phyloP scores from a whole-genome alignment of 2,797 vertebrate genomes.

The Semaprochilodus insignis region DNA sequence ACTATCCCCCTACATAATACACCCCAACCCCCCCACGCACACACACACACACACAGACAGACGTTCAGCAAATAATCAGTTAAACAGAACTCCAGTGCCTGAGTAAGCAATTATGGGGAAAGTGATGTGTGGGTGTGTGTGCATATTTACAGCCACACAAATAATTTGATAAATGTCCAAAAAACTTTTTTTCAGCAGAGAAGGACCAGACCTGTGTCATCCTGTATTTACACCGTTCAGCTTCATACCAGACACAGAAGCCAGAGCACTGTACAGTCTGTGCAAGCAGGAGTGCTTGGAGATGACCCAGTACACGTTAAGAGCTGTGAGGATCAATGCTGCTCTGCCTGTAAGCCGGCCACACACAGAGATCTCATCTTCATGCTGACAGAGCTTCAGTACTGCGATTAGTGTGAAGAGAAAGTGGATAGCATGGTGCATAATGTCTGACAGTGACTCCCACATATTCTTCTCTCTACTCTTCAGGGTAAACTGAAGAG shows the following conservation, averaged over 20 bases:
- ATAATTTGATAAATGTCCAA: neutral
- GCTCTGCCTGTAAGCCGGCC: slow-evolving; percentile 27
- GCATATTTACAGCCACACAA: neutral
- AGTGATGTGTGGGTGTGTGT: neutral
- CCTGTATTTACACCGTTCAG: neutral
- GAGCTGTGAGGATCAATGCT: slow-evolving; percentile 27
- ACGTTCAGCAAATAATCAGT: neutral
- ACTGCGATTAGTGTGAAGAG: slow-evolving; percentile 16
- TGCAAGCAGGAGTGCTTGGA: neutral
- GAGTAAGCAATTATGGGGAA: neutral
- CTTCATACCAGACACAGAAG: neutral
- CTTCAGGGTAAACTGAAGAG: slow-evolving; percentile 29
- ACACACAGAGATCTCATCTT: slow-evolving; percentile 42
- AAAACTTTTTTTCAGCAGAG: neutral
- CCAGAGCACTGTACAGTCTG: neutral
- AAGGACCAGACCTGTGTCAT: neutral
- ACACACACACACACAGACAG: neutral
- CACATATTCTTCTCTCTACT: slow-evolving; percentile 23
- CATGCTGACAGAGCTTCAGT: slow-evolving; percentile 9
- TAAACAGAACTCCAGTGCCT: neutral
- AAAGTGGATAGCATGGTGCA: slow-evolving; percentile 41
- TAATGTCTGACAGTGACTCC: slow-evolving; percentile 37
- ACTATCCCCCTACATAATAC: neutral
- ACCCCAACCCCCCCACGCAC: too few relatives aligned
- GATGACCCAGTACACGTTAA: neutral